Percentiles rank a stretch among this genome's conserved stretches.
phyloP scores from a whole-genome alignment of 2,888 invertebrate species.

The Chrysina gloriosa region DNA sequence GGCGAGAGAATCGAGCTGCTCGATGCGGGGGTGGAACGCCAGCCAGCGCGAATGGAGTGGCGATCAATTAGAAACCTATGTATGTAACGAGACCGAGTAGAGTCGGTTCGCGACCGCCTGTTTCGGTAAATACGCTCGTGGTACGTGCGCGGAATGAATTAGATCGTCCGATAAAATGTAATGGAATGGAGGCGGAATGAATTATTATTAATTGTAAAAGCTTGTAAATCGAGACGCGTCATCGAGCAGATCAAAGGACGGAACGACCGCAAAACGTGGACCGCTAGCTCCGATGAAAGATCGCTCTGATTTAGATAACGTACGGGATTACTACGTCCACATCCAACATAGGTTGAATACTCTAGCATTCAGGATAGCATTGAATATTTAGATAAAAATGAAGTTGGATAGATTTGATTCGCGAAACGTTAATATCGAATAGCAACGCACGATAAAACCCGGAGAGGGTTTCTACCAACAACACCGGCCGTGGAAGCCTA shows the following conservation, averaged over 20 bases:
- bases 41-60: no score
- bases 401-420: no score
- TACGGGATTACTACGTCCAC: no score
- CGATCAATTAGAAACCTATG: not conserved
- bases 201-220: not conserved
- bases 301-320: no score
- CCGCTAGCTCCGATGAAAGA: not conserved
- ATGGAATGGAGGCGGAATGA: not conserved
- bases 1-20: not conserved
- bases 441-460: no score
- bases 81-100: not conserved
- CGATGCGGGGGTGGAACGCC: not conserved
- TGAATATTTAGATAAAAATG: no score
- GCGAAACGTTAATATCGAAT: no score
- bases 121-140: not conserved
- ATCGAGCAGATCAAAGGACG: not conserved
- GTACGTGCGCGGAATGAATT: not conserved
- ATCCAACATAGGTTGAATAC: no score
- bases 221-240: not conserved
- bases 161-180: not conserved
- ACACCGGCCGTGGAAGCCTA: no score
- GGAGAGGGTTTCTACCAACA: no score
- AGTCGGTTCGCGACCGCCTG: not conserved
- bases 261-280: not conserved
- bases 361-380: no score